Conservation (phyloP, 2,113 vertebrate genomes). For the Oplegnathus fasciatus region DNA sequence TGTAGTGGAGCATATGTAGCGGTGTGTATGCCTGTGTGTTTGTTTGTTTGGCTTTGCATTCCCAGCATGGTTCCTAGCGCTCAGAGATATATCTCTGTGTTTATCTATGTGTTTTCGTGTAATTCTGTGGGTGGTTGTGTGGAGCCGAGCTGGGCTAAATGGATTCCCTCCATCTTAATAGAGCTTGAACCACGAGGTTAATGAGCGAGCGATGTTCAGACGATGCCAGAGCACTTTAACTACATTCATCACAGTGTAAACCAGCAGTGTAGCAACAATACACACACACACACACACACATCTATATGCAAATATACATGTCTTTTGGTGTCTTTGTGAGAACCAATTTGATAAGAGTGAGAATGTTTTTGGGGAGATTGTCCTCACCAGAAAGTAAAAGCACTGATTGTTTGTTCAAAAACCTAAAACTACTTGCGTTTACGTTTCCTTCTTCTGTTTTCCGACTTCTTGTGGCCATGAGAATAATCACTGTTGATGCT, state of each 20-base stretch:
- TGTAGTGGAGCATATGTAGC: not conserved
- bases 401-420: not conserved
- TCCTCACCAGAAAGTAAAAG: not conserved
- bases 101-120: not conserved
- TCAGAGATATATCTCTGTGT: not conserved
- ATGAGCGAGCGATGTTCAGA: slow-evolving; percentile 34
- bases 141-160: slow-evolving; percentile 27
- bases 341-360: not conserved
- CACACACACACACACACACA: not conserved
- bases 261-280: not conserved
- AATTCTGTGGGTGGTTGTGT: slow-evolving; percentile 3
- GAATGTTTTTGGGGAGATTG: not conserved
- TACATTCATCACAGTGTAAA: slow-evolving; percentile 51
- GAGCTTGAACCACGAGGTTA: slow-evolving; percentile 47
- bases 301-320: not conserved
- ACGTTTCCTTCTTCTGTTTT: too few species aligned
- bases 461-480: not conserved
- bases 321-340: not conserved
- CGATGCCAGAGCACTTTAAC: slow-evolving; percentile 16
- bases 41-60: not conserved
- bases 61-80: not conserved
- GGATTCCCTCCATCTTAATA: slow-evolving; percentile 58
- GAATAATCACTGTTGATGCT: not conserved
- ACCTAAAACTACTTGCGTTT: too few species aligned
- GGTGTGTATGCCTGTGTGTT: not conserved